phyloP scores from a whole-genome alignment of 2,888 invertebrate species.

The Cyrtodaria siliqua region DNA sequence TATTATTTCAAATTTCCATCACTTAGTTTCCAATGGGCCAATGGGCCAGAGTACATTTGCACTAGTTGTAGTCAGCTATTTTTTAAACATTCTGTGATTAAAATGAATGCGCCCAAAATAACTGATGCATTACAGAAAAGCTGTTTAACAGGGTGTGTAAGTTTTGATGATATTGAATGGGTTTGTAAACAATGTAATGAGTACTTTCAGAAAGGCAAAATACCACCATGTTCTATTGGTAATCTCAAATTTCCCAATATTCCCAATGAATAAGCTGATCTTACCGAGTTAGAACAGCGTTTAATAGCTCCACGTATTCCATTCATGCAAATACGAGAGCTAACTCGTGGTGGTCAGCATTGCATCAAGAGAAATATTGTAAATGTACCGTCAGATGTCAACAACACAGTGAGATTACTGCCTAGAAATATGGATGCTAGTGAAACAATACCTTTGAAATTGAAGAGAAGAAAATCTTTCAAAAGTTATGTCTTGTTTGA shows the following conservation, averaged over 20 bases:
- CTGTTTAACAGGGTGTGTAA: background rate
- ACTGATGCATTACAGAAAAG: no score
- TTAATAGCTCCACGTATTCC: no score
- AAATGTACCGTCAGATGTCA: no score
- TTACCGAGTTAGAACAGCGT: slow-evolving; percentile 79
- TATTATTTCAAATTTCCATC: no score
- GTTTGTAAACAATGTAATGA: slow-evolving; percentile 27
- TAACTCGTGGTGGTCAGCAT: slow-evolving; percentile 67
- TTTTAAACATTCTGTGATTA: slow-evolving; percentile 28
- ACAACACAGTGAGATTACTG: no score
- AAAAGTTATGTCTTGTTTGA: slow-evolving; percentile 45
- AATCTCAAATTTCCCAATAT: slow-evolving; percentile 32
- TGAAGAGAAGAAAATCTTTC: no score
- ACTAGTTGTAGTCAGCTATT: no score
- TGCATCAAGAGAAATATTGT: slow-evolving; percentile 65
- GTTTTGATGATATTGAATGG: slow-evolving; percentile 28
- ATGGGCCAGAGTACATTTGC: slow-evolving; percentile 12
- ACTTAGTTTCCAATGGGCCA: slow-evolving; percentile 10
- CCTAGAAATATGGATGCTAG: no score
- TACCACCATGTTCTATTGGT: slow-evolving; percentile 44
- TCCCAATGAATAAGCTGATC: slow-evolving; percentile 19
- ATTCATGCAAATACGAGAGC: slow-evolving; percentile 79
- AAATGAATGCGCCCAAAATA: no score
- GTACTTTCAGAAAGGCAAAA: slow-evolving; percentile 22
- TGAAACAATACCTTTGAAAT: no score